These are phyloP conservation scores for Erpornis zantholeuca DNA, from an alignment of 2,113 vertebrate genomes.

Conservation along the genomic window DNA sequence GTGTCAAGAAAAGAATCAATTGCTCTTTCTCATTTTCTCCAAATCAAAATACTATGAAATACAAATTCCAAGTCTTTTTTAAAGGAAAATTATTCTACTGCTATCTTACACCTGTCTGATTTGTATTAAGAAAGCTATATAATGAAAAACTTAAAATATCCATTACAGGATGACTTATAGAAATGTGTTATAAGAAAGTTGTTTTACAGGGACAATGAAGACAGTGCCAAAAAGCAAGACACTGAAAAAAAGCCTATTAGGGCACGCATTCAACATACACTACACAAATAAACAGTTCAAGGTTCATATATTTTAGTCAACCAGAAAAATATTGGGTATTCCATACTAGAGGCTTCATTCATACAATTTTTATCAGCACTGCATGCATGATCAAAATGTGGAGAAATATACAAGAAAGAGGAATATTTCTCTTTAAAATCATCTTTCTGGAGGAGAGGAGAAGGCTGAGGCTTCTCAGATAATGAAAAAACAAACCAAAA, in stretches of 20 bases:
- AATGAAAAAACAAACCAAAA: background rate
- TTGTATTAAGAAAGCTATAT: background rate
- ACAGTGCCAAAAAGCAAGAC: background rate
- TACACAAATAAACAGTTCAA: background rate
- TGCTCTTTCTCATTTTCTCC: background rate
- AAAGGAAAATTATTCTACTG: background rate
- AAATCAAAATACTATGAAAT: background rate
- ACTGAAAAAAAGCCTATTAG: background rate
- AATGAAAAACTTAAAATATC: background rate
- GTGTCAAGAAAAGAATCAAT: accelerated
- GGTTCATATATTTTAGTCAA: background rate
- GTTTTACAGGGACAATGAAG: background rate
- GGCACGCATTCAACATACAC: background rate
- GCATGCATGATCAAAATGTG: background rate
- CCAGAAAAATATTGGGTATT: background rate
- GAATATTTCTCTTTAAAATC: background rate
- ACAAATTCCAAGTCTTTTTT: background rate
- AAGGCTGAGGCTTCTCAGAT: background rate
- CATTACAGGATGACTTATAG: background rate
- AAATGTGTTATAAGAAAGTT: background rate
- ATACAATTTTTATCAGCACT: background rate
- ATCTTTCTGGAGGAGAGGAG: background rate
- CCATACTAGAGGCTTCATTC: background rate
- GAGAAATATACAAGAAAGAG: background rate
- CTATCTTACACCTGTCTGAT: background rate